Evolutionary conservation across 2,888 invertebrate genomes (phyloP), one percentile per base, ranked within the genome.

Genomic region (Ophonus ardosiacus): DNA sequence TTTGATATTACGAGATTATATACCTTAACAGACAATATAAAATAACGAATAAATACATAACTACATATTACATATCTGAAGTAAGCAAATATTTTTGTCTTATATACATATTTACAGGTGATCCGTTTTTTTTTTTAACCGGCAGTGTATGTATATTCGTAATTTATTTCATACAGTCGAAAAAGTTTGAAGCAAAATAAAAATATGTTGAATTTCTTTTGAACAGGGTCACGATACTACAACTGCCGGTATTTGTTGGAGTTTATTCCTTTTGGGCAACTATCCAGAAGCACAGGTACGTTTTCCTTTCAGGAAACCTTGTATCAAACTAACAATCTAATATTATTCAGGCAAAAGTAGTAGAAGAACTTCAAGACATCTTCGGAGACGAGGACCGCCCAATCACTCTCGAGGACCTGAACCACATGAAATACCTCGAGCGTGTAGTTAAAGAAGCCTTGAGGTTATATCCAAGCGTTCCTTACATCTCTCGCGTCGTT

Each of bases 211-310:
- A 13, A 63, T 10, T 81, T 71, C 78, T 84, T 86, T 51, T 81
- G 87, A 87, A 78, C 87, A 91, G 91, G 91, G 91, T 2, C 90
- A 91, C 78, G 90, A 91, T 86, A 91, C 91, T 15, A 91, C 91
- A 24, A 89, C 90, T 7, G 88, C 90, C 15, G 90, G 90, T 1
- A 88, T 90, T 15, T 88, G 89, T 84, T 91, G 90, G 89, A 88
- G 89, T 4, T 87, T 91, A 8, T 89, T 90, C 86, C 88, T 90
- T 7, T 86, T 91, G n/a, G 91, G 90, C 81, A 89, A 89, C 81
- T 85, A 91, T 86, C 90, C 90, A 21, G 89, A 90, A 82, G 86
- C 89, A 85, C 90, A 91, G 88, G 91, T 90, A 88, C 8, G 13
- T 74, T 43, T 7, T 38, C 15, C 17, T 18, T 78, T 15, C 2